Evolutionary conservation across 64 coral and sea anemone genomes (phyloP).

Genomic region (Platygyra sinensis): DNA sequence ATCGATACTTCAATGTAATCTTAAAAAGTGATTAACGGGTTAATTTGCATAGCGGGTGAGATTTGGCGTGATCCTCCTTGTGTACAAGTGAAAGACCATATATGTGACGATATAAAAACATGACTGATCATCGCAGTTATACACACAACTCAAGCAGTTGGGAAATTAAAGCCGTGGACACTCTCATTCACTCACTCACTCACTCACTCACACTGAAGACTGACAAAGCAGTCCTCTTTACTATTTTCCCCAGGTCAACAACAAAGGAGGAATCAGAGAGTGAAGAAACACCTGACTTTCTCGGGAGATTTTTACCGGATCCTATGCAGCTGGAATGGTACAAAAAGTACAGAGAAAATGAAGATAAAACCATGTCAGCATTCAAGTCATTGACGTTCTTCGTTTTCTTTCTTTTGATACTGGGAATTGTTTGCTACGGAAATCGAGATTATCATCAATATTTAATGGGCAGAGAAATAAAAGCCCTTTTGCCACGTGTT

Average conservation of each 20-base stretch:
- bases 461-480: constrained; percentile 53
- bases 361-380: constrained; percentile 58
- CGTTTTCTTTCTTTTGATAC: constrained; percentile 46
- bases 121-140: too few species aligned
- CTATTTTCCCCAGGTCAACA: not conserved
- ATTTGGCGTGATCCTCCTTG: too few species aligned
- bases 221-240: not conserved
- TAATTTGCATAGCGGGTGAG: too few species aligned
- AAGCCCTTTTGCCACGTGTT: constrained; percentile 47
- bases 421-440: constrained; percentile 81
- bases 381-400: constrained; percentile 43
- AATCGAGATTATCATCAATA: constrained; percentile 56
- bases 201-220: too few species aligned
- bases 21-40: too few species aligned
- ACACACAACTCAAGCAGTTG: too few species aligned
- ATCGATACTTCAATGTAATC: too few species aligned
- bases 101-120: too few species aligned
- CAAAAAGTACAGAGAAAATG: constrained; percentile 59
- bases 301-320: not conserved
- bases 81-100: too few species aligned
- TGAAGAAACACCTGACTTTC: not conserved
- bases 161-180: too few species aligned
- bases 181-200: too few species aligned
- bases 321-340: constrained; percentile 44
- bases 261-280: not conserved